Evolutionary conservation across 2,888 invertebrate species (phyloP), one percentile per base, ranked within the genome.

Genomic region (Gisinianus flammeolus): DNA sequence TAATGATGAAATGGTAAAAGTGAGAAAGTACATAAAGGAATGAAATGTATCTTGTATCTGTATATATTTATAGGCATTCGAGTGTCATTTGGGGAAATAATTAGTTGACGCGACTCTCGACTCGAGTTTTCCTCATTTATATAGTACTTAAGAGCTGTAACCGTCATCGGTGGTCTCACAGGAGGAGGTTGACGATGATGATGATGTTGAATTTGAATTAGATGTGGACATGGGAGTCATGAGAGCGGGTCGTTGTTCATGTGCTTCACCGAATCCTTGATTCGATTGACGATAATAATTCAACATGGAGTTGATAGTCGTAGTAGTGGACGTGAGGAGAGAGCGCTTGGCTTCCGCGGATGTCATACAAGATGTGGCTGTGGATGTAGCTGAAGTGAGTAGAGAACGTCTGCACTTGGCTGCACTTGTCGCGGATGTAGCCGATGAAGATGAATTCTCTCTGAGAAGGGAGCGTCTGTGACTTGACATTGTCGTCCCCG

Each of bases 131-230:
- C n/a, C n/a, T n/a, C n/a, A n/a, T n/a, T n/a, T n/a, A n/a, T n/a
- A n/a, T n/a, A n/a, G n/a, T n/a, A n/a, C n/a, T 67, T 66, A 77
- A n/a, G 77, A 77, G 16, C 69, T 69, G 64, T 77, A 77, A 8
- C 77, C 77, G 71, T 77, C 77, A 64, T 77, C 77, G 19, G 77
- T 77, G 12, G 56, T 62, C 35, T 73, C 73, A 12, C 22, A 62
- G 5, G 73, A 33, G 33, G 73, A 56, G n/a, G 54, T 28, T 16
- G 67, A 31, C 1, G 67, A 67, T 0, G 67, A 22, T 1, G 67
- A 67, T 19, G 67, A 31, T 16, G 67, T 2, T 28, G 33, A 26
- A 2, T n/a, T 30, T 2, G 33, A 31, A 10, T 24, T n/a, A 10
- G 67, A 16, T 31, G 64, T n/a, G n/a, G n/a, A 2, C 64, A 66